Evolutionary conservation across 2,888 invertebrate genomes (phyloP).

Genomic region (Dicycla oo): DNA sequence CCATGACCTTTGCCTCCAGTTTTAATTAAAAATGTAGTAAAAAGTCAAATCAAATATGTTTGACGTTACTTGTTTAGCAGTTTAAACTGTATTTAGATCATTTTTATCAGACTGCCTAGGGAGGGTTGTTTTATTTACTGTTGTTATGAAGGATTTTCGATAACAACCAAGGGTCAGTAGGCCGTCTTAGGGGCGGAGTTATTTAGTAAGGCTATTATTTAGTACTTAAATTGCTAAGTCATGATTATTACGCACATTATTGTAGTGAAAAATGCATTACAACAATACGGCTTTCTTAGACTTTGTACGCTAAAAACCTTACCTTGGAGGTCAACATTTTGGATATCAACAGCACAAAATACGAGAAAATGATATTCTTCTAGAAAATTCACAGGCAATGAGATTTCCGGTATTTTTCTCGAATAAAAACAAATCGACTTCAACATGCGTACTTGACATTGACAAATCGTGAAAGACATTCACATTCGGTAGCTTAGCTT

Average conservation of each 20-base stretch:
- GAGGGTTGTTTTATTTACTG: background rate
- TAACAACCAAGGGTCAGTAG: constrained; percentile 25
- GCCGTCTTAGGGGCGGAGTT: no score
- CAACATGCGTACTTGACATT: background rate
- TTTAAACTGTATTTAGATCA: background rate
- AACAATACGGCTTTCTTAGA: background rate
- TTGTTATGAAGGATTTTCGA: background rate
- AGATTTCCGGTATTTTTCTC: constrained; percentile 44
- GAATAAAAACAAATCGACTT: constrained; percentile 53
- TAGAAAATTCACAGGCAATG: constrained; percentile 5
- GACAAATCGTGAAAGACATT: constrained; percentile 3
- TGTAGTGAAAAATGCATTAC: background rate
- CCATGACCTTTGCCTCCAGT: constrained; percentile 38
- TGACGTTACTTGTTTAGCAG: background rate
- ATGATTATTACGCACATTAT: constrained; percentile 1
- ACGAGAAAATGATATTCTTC: constrained; percentile 3
- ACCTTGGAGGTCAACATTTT: constrained; percentile 64
- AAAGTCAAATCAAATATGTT: background rate
- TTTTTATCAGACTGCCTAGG: no score
- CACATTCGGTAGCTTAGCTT: constrained; percentile 6
- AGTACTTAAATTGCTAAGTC: constrained; percentile 35
- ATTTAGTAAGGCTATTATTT: constrained; percentile 11
- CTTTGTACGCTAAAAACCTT: constrained; percentile 1
- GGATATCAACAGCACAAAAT: constrained; percentile 1
- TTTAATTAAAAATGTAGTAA: background rate